Base-by-base conservation (phyloP, 2,888 invertebrate genomes). In the Heteromyza rotundicornis region DNA sequence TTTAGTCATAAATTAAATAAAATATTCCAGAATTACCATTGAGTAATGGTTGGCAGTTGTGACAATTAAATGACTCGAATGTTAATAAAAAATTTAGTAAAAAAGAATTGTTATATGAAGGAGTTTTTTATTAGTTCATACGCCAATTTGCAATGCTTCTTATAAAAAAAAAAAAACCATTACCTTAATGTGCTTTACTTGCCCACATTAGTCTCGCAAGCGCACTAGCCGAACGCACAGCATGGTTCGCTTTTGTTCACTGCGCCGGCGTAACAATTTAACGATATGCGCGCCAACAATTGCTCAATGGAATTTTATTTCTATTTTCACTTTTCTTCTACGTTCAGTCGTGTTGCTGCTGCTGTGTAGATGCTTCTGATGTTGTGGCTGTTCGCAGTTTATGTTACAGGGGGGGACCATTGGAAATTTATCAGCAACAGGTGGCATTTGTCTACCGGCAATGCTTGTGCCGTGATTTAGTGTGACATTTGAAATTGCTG, bases 281-380 rank as follows among this genome's bases (percentile, higher is more conserved):
- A n/a, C n/a, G n/a, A n/a, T n/a, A n/a, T n/a, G n/a, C 17, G 47
- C 20, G 20, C 20, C n/a, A 47, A 20, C 47, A 47, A 19, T 47
- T 20, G 47, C 20, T 17, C 47, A 17, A 20, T 47, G 47, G 17
- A 17, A 19, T 47, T 20, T 56, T 52, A 57, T 61, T 57, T 61
- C 12, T 53, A 61, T 61, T 61, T 61, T 52, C 61, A 61, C 61
- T 61, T 61, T 61, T 58, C 61, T 52, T 61, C 20, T 27, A 7
- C 27, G 27, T 27, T 7, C 10, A 14, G 5, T 40, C 40, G 40
- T 40, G 20, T 1, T 44, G 56, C 44, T 44, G 44, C 44, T 44
- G 44, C 19, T 16, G 5, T 7, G 40, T 44, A 40, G 20, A 20
- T 14, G 14, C 35, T 50, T 14, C 47, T 57, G 49, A 16, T 56